Conservation (phyloP, 2,113 vertebrate species). For the Campylomormyrus tamandua region DNA sequence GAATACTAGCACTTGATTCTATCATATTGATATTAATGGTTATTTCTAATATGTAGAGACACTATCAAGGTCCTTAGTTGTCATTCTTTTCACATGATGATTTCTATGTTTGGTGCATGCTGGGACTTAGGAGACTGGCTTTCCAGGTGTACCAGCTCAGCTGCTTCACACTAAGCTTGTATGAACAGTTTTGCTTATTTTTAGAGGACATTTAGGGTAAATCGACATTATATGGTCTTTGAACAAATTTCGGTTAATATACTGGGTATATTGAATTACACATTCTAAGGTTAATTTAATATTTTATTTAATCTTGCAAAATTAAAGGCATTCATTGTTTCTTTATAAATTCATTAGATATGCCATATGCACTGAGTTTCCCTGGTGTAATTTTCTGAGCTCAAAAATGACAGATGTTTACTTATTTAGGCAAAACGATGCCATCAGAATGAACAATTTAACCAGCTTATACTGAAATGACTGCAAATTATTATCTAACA, state of each 20-base stretch:
- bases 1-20: neutral
- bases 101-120: neutral
- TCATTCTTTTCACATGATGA: neutral
- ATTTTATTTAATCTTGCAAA: conserved; percentile 12
- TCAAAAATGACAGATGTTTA: conserved; percentile 36
- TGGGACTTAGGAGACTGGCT: neutral
- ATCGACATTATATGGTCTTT: conserved; percentile 4
- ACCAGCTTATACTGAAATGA: conserved; percentile 30
- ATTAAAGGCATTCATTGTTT: conserved; percentile 10
- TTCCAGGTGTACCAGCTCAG: neutral
- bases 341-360: conserved; percentile 27
- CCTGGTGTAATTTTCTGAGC: conserved; percentile 32
- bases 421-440: conserved; percentile 24
- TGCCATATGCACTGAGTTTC: conserved; percentile 28
- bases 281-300: conserved; percentile 9
- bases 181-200: neutral
- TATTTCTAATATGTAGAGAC: neutral
- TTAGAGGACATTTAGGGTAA: conserved; percentile 7
- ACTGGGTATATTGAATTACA: conserved; percentile 6
- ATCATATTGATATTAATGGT: neutral
- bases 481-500: conserved; percentile 16
- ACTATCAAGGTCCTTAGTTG: neutral
- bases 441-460: conserved; percentile 30
- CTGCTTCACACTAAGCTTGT: neutral
- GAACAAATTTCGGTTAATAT: neutral